Evolutionary conservation across 2,113 vertebrate species (phyloP).

Genomic region (Platysteira castanea): DNA sequence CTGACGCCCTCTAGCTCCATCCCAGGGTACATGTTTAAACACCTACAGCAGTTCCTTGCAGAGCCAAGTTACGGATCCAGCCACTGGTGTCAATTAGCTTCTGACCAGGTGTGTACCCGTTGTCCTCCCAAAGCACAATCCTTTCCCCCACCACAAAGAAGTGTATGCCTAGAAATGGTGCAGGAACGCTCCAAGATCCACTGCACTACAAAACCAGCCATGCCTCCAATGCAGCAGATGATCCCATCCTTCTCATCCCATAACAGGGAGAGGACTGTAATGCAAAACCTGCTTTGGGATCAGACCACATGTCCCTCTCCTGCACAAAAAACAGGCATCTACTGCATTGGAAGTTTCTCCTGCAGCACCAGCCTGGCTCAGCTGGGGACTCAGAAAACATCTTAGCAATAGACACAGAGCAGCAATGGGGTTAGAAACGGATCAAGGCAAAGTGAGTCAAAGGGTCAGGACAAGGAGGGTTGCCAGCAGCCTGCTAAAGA

Average conservation of each 20-base stretch:
- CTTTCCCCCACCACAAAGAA: background rate
- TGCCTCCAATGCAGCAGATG: background rate
- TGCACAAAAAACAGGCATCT: background rate
- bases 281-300: background rate
- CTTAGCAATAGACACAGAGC: background rate
- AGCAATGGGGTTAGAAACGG: background rate
- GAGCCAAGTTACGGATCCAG: background rate
- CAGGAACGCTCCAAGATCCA: background rate
- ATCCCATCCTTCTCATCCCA: background rate
- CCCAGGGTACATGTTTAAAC: background rate
- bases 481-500: background rate
- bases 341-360: accelerated
- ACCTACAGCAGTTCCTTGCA: background rate
- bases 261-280: background rate
- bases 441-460: background rate
- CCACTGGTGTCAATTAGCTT: background rate
- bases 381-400: background rate
- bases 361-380: background rate
- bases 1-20: constrained; percentile 33
- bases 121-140: background rate
- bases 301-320: background rate
- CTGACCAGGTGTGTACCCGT: background rate
- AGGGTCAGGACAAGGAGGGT: background rate
- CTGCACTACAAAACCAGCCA: background rate
- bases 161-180: background rate